Evolutionary conservation across 2,888 invertebrate species (phyloP).

Genomic region (Eumacrocentrus americanus): DNA sequence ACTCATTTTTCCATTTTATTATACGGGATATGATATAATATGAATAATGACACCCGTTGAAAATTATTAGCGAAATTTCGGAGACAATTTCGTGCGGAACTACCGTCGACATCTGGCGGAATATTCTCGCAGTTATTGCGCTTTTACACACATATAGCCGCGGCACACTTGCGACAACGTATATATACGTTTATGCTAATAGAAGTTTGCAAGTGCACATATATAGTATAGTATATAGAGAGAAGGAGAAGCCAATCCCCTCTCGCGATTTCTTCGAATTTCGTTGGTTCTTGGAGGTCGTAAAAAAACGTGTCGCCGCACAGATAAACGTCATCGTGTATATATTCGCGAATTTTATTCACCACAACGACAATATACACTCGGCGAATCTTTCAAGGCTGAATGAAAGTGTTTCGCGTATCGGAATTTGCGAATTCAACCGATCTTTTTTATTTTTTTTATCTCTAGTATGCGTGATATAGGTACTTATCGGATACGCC

Average conservation of each 20-base stretch:
- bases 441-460: conserved; percentile 32
- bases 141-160: background rate
- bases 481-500: conserved; percentile 42
- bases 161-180: conserved; percentile 17
- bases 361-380: background rate
- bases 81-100: too few species aligned
- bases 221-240: too few species aligned
- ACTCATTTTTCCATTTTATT: too few species aligned
- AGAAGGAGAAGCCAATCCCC: too few species aligned
- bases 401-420: conserved; percentile 31
- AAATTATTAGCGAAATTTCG: conserved; percentile 16
- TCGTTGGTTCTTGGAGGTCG: conserved; percentile 29
- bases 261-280: conserved; percentile 36
- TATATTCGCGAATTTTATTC: conserved; percentile 1
- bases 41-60: too few species aligned
- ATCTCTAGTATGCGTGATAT: conserved; percentile 32
- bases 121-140: background rate
- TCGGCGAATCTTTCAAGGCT: conserved; percentile 34
- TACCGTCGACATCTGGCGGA: conserved; percentile 26
- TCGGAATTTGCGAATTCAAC: conserved; percentile 31
- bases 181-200: conserved; percentile 16
- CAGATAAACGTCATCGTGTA: conserved; percentile 16
- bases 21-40: too few species aligned
- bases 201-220: conserved; percentile 28
- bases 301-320: conserved; percentile 27